phyloP scores from a whole-genome alignment of 2,113 vertebrate genomes.

The Acrocephalus arundinaceus region DNA sequence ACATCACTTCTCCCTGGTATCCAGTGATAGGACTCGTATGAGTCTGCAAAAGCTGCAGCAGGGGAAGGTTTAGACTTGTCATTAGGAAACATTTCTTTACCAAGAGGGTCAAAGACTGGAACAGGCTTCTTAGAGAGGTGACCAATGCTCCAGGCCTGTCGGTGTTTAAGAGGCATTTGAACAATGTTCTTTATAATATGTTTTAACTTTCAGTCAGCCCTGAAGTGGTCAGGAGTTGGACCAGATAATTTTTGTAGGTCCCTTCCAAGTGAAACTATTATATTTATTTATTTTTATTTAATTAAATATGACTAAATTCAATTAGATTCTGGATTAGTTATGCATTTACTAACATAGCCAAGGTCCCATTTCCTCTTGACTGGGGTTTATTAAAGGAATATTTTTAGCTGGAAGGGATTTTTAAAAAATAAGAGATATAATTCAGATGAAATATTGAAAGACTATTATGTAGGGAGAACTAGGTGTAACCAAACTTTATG shows the following conservation, averaged over 20 bases:
- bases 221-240: background rate
- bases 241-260: background rate
- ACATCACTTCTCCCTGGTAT: background rate
- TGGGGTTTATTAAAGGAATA: background rate
- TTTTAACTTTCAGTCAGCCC: background rate
- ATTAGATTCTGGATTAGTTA: background rate
- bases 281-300: background rate
- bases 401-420: background rate
- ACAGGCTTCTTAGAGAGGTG: background rate
- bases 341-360: background rate
- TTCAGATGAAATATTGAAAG: background rate
- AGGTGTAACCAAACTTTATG: background rate
- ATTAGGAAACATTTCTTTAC: background rate
- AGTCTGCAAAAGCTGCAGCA: background rate
- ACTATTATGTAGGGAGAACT: background rate
- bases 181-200: background rate
- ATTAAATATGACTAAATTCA: background rate
- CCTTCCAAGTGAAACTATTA: background rate
- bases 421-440: background rate
- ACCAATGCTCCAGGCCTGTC: background rate
- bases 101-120: background rate
- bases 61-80: no score
- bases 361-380: background rate
- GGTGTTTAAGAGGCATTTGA: background rate
- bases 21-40: rapidly evolving